Evolutionary conservation across 23 tunicate genomes (phyloP).

Genomic region (Botrylloides violaceus): DNA sequence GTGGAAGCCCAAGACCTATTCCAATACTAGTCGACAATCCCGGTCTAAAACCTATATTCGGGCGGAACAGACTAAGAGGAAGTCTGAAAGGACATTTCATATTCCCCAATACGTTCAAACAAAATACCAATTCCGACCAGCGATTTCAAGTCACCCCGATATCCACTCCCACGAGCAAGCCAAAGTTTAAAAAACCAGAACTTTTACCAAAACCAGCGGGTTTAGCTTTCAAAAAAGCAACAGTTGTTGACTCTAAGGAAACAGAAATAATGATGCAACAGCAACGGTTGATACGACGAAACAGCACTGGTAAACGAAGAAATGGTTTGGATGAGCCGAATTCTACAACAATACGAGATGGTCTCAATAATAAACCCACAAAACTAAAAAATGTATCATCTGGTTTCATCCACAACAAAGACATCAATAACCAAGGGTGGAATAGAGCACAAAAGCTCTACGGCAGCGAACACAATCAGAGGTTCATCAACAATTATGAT

Average conservation of each 20-base stretch:
- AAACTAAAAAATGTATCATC: neutral
- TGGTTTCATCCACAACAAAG: neutral
- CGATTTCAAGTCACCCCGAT: neutral
- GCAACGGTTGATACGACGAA: slow-evolving; percentile 59
- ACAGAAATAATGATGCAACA: slow-evolving; percentile 36
- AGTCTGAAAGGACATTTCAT: slow-evolving; percentile 27
- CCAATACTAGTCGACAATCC: slow-evolving; percentile 26
- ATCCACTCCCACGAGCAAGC: slow-evolving; percentile 13
- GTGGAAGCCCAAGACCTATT: slow-evolving; percentile 57
- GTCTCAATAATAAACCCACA: neutral
- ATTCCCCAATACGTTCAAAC: slow-evolving; percentile 18
- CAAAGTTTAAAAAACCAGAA: slow-evolving; percentile 2
- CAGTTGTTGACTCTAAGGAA: slow-evolving; percentile 9
- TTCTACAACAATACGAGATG: neutral
- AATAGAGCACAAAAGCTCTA: neutral
- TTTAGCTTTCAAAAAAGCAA: neutral
- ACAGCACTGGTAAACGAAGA: slow-evolving; percentile 33
- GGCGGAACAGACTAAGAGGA: slow-evolving; percentile 25
- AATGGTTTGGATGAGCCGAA: neutral
- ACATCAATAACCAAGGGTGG: neutral
- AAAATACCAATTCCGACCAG: slow-evolving; percentile 11
- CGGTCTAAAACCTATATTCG: slow-evolving; percentile 27
- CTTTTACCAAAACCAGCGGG: slow-evolving; percentile 35
- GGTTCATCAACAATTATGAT: slow-evolving; percentile 31
- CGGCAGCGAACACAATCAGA: neutral